These are phyloP conservation scores for Fratercula arctica DNA, from an alignment of 2,797 vertebrate genomes.

Conservation along the genomic window DNA sequence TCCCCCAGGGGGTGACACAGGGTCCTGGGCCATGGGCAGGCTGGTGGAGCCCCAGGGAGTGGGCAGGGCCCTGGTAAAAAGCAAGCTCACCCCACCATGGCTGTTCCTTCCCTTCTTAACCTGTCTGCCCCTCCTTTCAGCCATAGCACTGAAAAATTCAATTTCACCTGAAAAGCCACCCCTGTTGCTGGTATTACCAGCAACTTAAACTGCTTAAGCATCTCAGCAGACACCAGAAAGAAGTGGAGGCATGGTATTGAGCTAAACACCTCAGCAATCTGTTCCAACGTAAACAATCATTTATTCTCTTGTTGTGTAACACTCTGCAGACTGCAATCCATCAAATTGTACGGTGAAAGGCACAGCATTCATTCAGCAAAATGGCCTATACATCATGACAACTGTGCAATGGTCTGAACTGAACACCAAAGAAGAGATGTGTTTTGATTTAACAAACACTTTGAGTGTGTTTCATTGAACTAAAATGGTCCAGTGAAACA, in stretches of 20 bases:
- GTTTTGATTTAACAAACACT: not conserved
- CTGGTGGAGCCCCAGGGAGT: rapidly evolving
- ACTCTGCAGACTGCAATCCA: not conserved
- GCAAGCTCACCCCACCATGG: not conserved
- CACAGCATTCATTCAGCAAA: not conserved
- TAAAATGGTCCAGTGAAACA: not conserved
- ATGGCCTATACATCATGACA: not conserved
- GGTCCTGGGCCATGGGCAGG: not conserved
- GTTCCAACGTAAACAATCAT: not conserved
- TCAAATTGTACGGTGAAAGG: not conserved
- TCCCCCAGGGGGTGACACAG: not conserved
- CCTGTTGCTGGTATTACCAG: not conserved
- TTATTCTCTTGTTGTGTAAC: not conserved
- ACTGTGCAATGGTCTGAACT: not conserved
- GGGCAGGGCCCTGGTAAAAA: not conserved
- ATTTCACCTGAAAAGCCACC: not conserved
- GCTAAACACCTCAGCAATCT: not conserved
- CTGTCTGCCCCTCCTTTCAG: not conserved
- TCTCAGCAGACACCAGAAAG: not conserved
- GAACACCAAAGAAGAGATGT: not conserved
- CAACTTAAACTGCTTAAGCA: not conserved
- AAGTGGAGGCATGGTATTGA: not conserved
- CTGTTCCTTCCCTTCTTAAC: not conserved
- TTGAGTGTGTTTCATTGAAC: not conserved
- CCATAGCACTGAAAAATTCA: not conserved